Conservation (phyloP, 2,113 vertebrate species). For the Fukomys damarensis region DNA sequence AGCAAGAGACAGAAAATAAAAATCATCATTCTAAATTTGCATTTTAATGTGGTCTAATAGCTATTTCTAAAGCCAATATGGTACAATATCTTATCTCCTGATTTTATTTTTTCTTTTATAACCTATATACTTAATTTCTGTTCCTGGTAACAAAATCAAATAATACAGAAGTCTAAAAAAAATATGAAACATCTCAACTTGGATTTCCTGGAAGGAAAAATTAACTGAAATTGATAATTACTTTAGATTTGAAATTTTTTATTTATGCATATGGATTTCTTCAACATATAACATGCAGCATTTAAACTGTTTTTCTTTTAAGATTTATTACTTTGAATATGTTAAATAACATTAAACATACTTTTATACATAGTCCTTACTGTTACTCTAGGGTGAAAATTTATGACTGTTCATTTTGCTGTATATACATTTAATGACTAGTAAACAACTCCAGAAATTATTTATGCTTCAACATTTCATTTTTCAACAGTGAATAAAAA, state of each 20-base stretch:
- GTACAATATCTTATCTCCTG: background rate
- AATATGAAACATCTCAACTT: background rate
- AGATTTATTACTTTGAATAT: background rate
- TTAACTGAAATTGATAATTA: background rate
- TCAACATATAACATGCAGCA: background rate
- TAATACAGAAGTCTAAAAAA: background rate
- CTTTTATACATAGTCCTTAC: background rate
- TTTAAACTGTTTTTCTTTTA: background rate
- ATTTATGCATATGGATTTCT: background rate
- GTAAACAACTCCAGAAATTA: slow-evolving; percentile 19
- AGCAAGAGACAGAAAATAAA: background rate
- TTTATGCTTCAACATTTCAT: slow-evolving; percentile 32
- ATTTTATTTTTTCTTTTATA: slow-evolving; percentile 9
- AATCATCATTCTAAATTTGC: background rate
- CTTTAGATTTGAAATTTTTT: background rate
- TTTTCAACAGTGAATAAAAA: slow-evolving; percentile 12
- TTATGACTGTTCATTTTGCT: background rate
- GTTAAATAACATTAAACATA: background rate
- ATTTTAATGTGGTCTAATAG: background rate
- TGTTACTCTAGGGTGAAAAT: background rate
- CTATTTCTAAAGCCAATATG: background rate
- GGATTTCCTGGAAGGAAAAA: background rate
- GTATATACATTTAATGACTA: background rate
- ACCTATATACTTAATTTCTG: background rate
- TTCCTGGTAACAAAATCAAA: slow-evolving; percentile 31